Evolutionary conservation across 2,113 vertebrate species (phyloP).

Genomic region (Pogonocichla stellata): DNA sequence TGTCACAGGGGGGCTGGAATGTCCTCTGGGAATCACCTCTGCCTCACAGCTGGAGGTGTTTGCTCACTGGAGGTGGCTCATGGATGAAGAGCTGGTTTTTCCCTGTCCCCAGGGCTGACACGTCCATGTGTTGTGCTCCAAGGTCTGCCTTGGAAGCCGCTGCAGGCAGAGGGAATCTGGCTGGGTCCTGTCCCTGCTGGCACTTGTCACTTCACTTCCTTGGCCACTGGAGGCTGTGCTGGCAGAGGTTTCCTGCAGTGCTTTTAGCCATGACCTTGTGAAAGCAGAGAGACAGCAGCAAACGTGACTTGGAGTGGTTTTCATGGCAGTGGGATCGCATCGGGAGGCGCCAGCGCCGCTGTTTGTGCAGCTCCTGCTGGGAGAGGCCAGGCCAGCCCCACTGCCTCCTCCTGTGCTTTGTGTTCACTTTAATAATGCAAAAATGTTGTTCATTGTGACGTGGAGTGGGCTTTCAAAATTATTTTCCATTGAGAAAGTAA

Average conservation of each 20-base stretch:
- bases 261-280: neutral
- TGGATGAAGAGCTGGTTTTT: neutral
- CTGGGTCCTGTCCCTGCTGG: neutral
- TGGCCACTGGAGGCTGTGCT: neutral
- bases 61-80: neutral
- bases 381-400: neutral
- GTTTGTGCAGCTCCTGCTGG: neutral
- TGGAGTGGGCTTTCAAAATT: neutral
- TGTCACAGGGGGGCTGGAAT: fast-evolving
- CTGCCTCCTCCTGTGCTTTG: neutral
- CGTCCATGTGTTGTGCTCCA: fast-evolving
- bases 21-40: neutral
- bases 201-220: neutral
- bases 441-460: neutral
- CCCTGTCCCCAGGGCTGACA: neutral
- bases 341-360: fast-evolving
- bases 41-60: neutral
- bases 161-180: neutral
- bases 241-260: neutral
- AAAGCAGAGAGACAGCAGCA: neutral
- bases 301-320: neutral
- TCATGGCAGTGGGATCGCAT: fast-evolving
- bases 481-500: neutral
- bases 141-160: neutral
- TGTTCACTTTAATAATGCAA: neutral